Evolutionary conservation across 2,113 vertebrate genomes (phyloP), one percentile per base, ranked within the genome.

Genomic region (Cygnus atratus): DNA sequence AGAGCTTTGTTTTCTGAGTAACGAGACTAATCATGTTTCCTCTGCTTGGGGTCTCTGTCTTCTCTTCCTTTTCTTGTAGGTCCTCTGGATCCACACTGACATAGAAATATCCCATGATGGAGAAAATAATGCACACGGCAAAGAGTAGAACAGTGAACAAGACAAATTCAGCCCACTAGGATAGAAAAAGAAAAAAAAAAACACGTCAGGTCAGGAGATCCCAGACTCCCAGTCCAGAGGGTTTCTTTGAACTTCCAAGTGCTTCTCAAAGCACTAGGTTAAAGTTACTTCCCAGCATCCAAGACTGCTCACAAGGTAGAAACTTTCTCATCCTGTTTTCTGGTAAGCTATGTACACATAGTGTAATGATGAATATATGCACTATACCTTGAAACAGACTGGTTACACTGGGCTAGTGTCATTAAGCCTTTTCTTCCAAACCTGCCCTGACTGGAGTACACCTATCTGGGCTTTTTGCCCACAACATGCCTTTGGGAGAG

Each of bases 81-180:
- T 98, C 95, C 9, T 98, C 97, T 14, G 98, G 97, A 90, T 98
- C 97, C 25, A 99, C 95, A 50, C 99, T 99, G 50, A 98, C 97
- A 96, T 99, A 99, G 98, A 99, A 99, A 95, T 98, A 96, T 76
- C 98, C 98, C 99, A 99, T 99, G 97, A 99, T 96, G 96, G 99
- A 99, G 98, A 99, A 99, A 96, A 99, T 97, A 96, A 99, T 39
- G 97, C 97, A 98, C 95, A 99, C 98, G 11, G 95, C 98, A 85
- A 99, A 74, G 96, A 99, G 98, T 65, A 99, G 98, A 52, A 95
- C 95, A 74, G 98, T 98, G 84, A 99, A 99, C 88, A 99, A 98
- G 96, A 99, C 57, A 93, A 99, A 99, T 98, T 99, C 99, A 24
- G 96, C 98, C 99, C 99, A 99, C 99, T 99, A 98, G n/a, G 93